A percentile compares a stretch with the other conserved stretches of the same genome.
These are phyloP conservation scores for Spinibarbus caldwelli DNA, from an alignment of 2,797 vertebrate species.

Conservation along the genomic window DNA sequence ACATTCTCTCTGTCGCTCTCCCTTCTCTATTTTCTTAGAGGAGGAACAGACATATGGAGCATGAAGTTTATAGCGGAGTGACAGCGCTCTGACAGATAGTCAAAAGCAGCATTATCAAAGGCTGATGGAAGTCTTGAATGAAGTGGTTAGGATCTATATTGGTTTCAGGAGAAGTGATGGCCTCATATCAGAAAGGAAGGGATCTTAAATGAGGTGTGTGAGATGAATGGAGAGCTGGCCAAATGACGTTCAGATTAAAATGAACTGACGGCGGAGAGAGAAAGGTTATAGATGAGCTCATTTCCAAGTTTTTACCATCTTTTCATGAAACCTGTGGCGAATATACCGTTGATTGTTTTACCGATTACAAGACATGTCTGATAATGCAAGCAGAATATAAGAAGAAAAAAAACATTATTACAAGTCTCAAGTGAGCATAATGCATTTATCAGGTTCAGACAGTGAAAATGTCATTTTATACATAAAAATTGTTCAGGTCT, in stretches of 20 bases:
- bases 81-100: constrained; percentile 74
- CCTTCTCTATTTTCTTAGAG: constrained; percentile 63
- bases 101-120: constrained; percentile 73
- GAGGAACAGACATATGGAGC: constrained; percentile 75
- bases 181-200: constrained; percentile 74
- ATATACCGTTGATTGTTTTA: not conserved
- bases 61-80: constrained; percentile 75
- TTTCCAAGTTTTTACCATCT: not conserved
- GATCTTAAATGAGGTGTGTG: constrained; percentile 64
- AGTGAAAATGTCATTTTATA: constrained; percentile 11
- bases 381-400: not conserved
- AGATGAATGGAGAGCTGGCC: constrained; percentile 65
- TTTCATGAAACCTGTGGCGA: constrained; percentile 42
- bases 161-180: constrained; percentile 72
- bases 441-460: constrained; percentile 6
- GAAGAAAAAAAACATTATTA: constrained; percentile 5
- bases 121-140: constrained; percentile 76
- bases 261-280: not conserved
- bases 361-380: not conserved
- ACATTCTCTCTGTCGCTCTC: constrained; percentile 3
- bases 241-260: constrained; percentile 40
- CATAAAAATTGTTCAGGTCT: constrained; percentile 9
- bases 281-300: not conserved
- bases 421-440: constrained; percentile 9
- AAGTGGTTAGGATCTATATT: constrained; percentile 75